Percentiles rank a stretch among this genome's conserved stretches.
Conservation (phyloP, 2,797 vertebrate genomes). For the Lemur catta region DNA sequence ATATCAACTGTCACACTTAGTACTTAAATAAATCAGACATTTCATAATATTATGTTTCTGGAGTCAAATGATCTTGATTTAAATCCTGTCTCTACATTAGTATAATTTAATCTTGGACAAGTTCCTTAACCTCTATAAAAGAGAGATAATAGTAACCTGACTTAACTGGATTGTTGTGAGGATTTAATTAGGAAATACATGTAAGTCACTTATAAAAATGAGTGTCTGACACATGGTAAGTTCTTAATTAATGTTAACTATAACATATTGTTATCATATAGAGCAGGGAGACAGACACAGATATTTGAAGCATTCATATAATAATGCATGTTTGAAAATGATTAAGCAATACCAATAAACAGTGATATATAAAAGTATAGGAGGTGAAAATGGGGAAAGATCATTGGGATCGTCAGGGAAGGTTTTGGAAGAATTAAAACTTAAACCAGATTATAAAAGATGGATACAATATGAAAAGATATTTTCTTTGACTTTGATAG, state of each 20-base stretch:
- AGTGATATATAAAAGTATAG: neutral
- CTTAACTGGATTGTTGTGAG: neutral
- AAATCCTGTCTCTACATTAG: neutral
- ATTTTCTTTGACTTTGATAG: neutral
- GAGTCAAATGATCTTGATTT: neutral
- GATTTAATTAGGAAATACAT: neutral
- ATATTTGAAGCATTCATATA: neutral
- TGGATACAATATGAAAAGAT: neutral
- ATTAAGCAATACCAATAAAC: neutral
- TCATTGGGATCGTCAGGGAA: neutral
- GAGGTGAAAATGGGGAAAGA: neutral
- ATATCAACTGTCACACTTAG: too few relatives aligned
- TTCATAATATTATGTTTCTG: neutral
- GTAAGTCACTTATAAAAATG: neutral
- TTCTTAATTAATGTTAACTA: neutral
- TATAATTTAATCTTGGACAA: neutral
- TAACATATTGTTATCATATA: neutral
- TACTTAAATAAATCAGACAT: too few relatives aligned
- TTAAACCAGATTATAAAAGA: neutral
- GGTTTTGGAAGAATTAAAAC: neutral
- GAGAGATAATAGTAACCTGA: neutral
- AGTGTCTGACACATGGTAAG: neutral
- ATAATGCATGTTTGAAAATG: neutral
- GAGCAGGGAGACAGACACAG: neutral
- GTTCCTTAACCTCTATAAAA: neutral